Percentiles rank a stretch among this genome's conserved stretches.
These are phyloP conservation scores for Bradypodion pumilum DNA, from an alignment of 2,797 vertebrate genomes.

Conservation along the genomic window DNA sequence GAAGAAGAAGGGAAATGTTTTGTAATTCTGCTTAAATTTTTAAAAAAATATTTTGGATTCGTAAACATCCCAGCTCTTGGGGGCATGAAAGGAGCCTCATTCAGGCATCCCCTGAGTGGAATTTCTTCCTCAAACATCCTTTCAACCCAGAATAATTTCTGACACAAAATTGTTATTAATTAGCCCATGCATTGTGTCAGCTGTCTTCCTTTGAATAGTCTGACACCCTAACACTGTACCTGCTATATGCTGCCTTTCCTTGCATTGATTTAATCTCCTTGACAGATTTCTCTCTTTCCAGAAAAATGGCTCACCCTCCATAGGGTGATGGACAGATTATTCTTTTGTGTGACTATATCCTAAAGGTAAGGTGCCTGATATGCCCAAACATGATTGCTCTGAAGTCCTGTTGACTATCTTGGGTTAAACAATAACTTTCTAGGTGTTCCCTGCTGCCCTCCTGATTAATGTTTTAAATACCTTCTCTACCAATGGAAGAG, in stretches of 20 bases:
- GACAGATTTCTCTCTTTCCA: not conserved
- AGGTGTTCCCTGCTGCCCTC: constrained; percentile 52
- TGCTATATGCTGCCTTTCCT: not conserved
- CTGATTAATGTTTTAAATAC: constrained; percentile 56
- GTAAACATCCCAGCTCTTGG: too few relatives aligned
- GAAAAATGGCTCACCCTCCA: not conserved
- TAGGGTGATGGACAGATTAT: not conserved
- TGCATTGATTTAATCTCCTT: not conserved
- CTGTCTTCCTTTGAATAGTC: too few relatives aligned
- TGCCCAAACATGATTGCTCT: constrained; percentile 38
- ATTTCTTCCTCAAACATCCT: too few relatives aligned
- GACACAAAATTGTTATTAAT: too few relatives aligned
- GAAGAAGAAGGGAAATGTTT: too few relatives aligned
- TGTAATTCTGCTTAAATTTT: too few relatives aligned
- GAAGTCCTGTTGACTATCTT: constrained; percentile 49
- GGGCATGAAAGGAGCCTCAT: too few relatives aligned
- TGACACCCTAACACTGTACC: not conserved
- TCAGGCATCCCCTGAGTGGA: too few relatives aligned
- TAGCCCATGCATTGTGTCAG: too few relatives aligned
- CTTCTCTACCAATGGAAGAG: constrained; percentile 45
- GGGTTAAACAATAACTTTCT: constrained; percentile 68
- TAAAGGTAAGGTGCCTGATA: constrained; percentile 39
- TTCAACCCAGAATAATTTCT: too few relatives aligned
- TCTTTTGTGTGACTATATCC: constrained; percentile 17
- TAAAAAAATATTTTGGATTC: too few relatives aligned